A percentile compares a stretch with the other conserved stretches of the same genome.
Evolutionary conservation across 2,113 vertebrate species (phyloP).

Genomic region (Actenoides hombroni): DNA sequence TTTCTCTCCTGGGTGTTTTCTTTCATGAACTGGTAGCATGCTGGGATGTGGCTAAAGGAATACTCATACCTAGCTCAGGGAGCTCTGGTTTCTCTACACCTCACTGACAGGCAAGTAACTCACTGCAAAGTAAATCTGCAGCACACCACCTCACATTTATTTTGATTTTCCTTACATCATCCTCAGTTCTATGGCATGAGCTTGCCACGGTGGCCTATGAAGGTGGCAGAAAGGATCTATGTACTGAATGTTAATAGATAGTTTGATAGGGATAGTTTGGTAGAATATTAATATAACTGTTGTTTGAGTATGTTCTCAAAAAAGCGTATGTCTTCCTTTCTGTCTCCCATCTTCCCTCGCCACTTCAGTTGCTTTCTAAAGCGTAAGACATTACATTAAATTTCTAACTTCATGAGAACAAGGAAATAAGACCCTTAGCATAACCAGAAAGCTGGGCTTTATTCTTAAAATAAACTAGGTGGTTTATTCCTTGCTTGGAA

Average conservation of each 20-base stretch:
- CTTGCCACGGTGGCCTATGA: background rate
- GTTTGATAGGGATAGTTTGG: background rate
- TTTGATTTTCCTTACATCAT: background rate
- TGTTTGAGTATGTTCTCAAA: background rate
- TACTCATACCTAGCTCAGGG: background rate
- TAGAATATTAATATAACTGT: background rate
- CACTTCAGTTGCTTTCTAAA: background rate
- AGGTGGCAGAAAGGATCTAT: background rate
- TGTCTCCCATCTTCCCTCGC: background rate
- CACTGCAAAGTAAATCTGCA: background rate
- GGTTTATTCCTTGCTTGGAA: background rate
- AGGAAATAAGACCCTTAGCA: background rate
- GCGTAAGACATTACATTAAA: background rate
- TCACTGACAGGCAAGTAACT: background rate
- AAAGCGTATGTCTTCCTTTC: fast-evolving
- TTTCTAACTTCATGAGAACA: background rate
- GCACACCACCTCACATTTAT: background rate
- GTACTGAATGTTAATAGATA: background rate
- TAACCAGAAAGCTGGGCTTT: background rate
- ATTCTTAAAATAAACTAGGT: background rate
- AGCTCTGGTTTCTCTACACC: background rate
- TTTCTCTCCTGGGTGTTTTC: background rate
- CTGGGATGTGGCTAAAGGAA: background rate
- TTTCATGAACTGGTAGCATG: background rate
- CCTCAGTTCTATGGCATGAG: background rate